phyloP scores from a whole-genome alignment of 1,140 invertebrate species.

The Drosophila simulans region DNA sequence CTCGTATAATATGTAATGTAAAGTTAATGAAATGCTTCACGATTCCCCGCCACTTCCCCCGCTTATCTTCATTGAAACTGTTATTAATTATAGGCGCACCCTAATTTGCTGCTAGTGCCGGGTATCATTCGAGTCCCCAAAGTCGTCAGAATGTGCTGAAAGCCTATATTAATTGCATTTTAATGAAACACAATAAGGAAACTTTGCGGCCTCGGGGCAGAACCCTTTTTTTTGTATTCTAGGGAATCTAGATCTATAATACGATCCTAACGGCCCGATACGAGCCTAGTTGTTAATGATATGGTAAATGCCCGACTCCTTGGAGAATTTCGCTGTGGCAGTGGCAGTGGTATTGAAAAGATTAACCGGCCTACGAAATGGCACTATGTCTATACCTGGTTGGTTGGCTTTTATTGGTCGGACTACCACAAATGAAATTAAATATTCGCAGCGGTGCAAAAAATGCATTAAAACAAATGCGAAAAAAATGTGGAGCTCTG shows the following conservation, averaged over 20 bases:
- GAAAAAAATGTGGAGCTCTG: constrained; percentile 55
- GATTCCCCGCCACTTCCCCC: not conserved
- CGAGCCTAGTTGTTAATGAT: constrained; percentile 42
- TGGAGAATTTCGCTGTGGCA: not conserved
- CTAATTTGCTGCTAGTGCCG: constrained; percentile 57
- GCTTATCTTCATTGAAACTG: constrained; percentile 55
- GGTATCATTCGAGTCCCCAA: constrained; percentile 53
- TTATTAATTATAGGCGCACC: constrained; percentile 80
- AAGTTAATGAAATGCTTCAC: constrained; percentile 74
- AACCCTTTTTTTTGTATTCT: constrained; percentile 36
- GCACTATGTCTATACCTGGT: constrained; percentile 27
- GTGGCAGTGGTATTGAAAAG: constrained; percentile 7
- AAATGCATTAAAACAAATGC: constrained; percentile 20
- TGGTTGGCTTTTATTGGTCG: constrained; percentile 29
- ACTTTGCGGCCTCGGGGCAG: constrained; percentile 7
- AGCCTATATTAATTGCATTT: constrained; percentile 81
- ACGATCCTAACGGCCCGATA: constrained; percentile 43
- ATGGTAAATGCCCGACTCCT: constrained; percentile 40
- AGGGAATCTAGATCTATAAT: constrained; percentile 21
- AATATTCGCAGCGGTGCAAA: constrained; percentile 53
- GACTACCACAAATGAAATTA: constrained; percentile 76
- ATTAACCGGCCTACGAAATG: constrained; percentile 33
- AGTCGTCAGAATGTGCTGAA: constrained; percentile 70
- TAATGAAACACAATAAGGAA: constrained; percentile 60
- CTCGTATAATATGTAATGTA: constrained; percentile 59